A percentile compares a stretch with the other conserved stretches of the same genome.
These are phyloP conservation scores for Parnassius apollo DNA, from an alignment of 2,888 invertebrate genomes.

Conservation along the genomic window DNA sequence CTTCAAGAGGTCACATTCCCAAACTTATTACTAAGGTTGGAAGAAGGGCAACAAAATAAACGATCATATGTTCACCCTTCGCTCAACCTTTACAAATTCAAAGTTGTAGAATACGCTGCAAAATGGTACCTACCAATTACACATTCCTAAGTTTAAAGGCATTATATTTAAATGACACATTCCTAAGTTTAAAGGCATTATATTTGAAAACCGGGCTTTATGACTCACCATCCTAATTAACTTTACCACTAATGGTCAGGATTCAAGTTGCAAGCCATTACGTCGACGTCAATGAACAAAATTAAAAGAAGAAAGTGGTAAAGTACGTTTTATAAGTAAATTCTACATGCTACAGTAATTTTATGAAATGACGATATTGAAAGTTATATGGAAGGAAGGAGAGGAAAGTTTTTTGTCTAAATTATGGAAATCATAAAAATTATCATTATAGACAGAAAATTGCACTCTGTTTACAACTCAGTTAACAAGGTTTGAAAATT, in stretches of 20 bases:
- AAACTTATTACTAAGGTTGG: constrained; percentile 25
- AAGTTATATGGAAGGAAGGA: no score
- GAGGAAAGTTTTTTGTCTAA: no score
- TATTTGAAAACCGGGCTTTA: constrained; percentile 26
- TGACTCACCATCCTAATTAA: constrained; percentile 23
- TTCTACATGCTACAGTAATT: no score
- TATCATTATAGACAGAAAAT: no score
- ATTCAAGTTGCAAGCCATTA: constrained; percentile 1
- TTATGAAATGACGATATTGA: no score
- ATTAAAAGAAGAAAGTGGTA: no score
- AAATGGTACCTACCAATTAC: constrained; percentile 32
- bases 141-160: constrained; percentile 25
- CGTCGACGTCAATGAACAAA: background rate
- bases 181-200: constrained; percentile 21
- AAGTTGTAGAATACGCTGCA: constrained; percentile 34
- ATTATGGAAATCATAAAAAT: no score
- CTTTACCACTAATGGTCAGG: constrained; percentile 12
- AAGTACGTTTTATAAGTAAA: no score
- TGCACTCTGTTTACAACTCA: no score
- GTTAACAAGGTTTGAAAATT: no score
- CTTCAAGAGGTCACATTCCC: constrained; percentile 26
- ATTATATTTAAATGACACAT: constrained; percentile 28
- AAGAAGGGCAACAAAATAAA: constrained; percentile 22
- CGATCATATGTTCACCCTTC: constrained; percentile 29
- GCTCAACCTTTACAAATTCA: constrained; percentile 32